Base-by-base conservation (phyloP, 2,888 invertebrate species). In the Melieria omissa region DNA sequence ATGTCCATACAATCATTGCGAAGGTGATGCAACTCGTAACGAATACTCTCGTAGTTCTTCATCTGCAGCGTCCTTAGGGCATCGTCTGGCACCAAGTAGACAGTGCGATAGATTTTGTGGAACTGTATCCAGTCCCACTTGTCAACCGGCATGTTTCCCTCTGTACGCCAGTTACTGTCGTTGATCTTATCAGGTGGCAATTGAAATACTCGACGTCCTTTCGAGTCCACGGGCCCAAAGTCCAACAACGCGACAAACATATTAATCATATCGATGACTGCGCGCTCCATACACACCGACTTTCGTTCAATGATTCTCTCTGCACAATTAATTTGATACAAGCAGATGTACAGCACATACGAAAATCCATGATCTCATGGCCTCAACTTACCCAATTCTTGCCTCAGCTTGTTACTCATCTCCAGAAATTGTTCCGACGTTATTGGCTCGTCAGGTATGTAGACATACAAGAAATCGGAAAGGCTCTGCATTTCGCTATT, bases 1-100 rank as follows among this genome's bases (percentile, higher is more conserved):
- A 95, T 87, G 82, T 95, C 95, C 83, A 94, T 92, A 80, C 93
- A 93, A 82, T 95, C 93, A 65, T 90, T 91, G 61, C 92, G 90
- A 4, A 92, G 88, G 54, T 89, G 89, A 66, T 83, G 80, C 44
- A 92, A 81, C 73, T 93, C 92, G 78, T 90, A 89, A 44, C 89
- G 88, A 7, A 90, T 89, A 79, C 89, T 89, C 75, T 92, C 92
- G 64, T 93, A 89, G 79, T 91, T 91, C 78, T 89, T 87, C 78
- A 93, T 92, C 45, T 82, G 83, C 4, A 83, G 61, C 0, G 73
- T 75, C 45, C 71, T 75, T 29, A 83, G 73, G 0, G 80, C 78
- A 52, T 84, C 83, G 16, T 85, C 84, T 0, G 85, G 81, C 0
- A 81, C 81, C 62, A 85, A 78, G 65, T 82, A 84, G 9, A 86